phyloP scores from a whole-genome alignment of 2,888 invertebrate species.

The Eilema sororculum region DNA sequence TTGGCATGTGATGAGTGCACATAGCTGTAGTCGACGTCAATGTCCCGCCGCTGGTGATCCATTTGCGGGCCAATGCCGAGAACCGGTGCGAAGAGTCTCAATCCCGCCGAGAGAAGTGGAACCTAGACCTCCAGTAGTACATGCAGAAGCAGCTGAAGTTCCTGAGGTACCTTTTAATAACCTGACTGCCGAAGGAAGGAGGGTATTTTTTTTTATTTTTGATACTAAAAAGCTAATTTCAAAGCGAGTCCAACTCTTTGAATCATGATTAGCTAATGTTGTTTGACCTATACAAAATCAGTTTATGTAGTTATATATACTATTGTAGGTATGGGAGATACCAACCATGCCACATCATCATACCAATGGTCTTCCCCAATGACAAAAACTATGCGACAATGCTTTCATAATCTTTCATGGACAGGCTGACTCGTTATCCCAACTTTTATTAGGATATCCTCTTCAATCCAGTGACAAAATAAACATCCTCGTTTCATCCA shows the following conservation, averaged over 20 bases:
- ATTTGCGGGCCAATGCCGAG: background rate
- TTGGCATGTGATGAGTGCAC: slow-evolving; percentile 10
- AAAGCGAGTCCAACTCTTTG: no score
- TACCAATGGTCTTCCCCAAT: no score
- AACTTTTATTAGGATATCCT: background rate
- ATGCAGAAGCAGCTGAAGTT: background rate
- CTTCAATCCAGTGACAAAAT: no score
- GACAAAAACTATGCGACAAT: no score
- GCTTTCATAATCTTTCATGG: background rate
- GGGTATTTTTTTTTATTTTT: no score
- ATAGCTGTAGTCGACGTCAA: slow-evolving; percentile 12
- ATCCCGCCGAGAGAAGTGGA: background rate
- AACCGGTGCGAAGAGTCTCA: background rate
- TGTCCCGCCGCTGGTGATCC: slow-evolving; percentile 13
- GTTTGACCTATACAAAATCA: no score
- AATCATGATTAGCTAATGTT: no score
- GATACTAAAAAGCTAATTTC: background rate
- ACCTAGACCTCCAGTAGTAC: background rate
- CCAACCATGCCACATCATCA: no score
- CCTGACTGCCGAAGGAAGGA: background rate
- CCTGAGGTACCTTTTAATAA: background rate
- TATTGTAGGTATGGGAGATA: no score
- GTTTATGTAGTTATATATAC: no score
- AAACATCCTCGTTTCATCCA: no score
- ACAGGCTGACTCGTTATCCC: background rate